Base-by-base conservation (phyloP, 1,140 invertebrate genomes). In the Zaprionus davidi region DNA sequence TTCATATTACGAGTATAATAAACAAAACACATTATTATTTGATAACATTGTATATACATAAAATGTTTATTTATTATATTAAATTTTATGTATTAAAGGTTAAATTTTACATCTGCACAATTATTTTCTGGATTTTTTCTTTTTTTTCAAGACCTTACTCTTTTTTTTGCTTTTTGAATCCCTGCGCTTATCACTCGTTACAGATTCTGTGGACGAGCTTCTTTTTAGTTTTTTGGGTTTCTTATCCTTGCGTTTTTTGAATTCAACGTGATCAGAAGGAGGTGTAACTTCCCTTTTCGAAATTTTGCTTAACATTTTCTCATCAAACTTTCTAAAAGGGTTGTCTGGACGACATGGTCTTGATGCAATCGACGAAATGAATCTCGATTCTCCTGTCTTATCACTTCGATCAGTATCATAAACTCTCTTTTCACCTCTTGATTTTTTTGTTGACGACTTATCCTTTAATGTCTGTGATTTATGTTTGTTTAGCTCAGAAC, bases 111-210 rank as follows among this genome's bases (percentile, higher is more conserved):
- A 51, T 51, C 11, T 22, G 3, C 12, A 22, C 46, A 51, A 13
- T 74, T 88, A 88, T 58, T 88, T 88, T 55, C 83, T 90, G 15
- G 85, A 84, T 38, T 88, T 88, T 56, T 88, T 90, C 24, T 90
- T 88, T 60, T 88, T 88, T 57, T 90, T 88, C 62, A 90, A 62
- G 34, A 81, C 44, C 75, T 88, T 88, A 70, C 53, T 85, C 51
- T 81, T 90, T 49, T 81, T 84, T 82, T 88, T 88, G 57, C 75
- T 90, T 64, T 90, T 88, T 15, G 74, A 7, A 69, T 88, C 82
- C 49, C 73, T 90, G 24, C 76, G 81, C n/a, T 79, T 85, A 7
- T 88, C 85, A 17, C 86, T 81, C 12, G 53, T 69, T 26, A 82
- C 53, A 13, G 85, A 90, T n/a, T 88, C 85, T 1, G 86, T 77